phyloP scores from a whole-genome alignment of 1,140 invertebrate genomes.

The Apis mellifera region DNA sequence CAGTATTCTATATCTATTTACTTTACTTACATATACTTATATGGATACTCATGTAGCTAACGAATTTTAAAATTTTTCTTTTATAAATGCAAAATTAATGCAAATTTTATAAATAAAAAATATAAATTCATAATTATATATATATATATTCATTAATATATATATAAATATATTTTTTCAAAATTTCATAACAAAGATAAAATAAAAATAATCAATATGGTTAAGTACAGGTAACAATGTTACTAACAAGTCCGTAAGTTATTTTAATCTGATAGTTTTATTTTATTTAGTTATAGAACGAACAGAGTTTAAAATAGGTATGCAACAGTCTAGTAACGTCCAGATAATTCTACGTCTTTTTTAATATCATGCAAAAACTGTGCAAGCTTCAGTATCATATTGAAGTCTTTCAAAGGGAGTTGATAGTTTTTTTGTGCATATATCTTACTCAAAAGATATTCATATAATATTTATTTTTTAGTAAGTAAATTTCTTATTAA shows the following conservation, averaged over 20 bases:
- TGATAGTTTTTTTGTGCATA: not conserved
- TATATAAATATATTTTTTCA: not conserved
- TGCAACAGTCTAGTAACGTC: constrained; percentile 54
- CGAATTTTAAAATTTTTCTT: too few species aligned
- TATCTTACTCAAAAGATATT: not conserved
- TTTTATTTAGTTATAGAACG: not conserved
- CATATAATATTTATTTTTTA: not conserved
- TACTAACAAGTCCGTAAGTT: not conserved
- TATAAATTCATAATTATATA: not conserved
- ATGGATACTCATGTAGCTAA: not conserved
- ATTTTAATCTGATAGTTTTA: constrained; percentile 33
- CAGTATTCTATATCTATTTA: not conserved
- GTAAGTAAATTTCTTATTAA: not conserved
- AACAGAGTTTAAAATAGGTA: constrained; percentile 64
- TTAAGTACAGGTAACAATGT: not conserved
- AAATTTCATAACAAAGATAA: not conserved
- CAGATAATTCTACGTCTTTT: constrained; percentile 54
- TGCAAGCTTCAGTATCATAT: constrained; percentile 42
- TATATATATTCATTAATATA: too few species aligned
- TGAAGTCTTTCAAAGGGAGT: not conserved
- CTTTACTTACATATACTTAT: not conserved
- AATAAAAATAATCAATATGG: not conserved
- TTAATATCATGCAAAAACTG: constrained; percentile 44
- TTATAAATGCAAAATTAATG: not conserved
- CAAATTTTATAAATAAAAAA: not conserved